These are phyloP conservation scores for Lasius fuliginosus DNA, from an alignment of 2,888 invertebrate species.

Conservation along the genomic window DNA sequence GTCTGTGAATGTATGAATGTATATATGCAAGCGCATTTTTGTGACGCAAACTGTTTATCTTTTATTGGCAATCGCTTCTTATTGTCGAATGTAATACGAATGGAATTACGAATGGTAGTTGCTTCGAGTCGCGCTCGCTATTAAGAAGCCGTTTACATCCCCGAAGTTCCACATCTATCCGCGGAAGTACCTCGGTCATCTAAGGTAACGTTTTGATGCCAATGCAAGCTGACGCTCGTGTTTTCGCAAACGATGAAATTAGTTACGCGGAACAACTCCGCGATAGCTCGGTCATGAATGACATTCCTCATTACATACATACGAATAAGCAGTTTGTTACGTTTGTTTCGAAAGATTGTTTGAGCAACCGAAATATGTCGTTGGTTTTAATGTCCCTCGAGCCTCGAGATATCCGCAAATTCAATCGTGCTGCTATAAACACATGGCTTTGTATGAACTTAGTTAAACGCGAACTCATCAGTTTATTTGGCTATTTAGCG, in stretches of 20 bases:
- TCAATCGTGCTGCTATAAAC: not conserved
- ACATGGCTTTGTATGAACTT: conserved; percentile 22
- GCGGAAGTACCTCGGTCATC: conserved; percentile 6
- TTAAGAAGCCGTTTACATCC: conserved; percentile 25
- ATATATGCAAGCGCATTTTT: not conserved
- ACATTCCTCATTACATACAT: conserved; percentile 38
- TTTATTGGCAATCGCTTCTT: not conserved
- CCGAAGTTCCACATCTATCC: not conserved
- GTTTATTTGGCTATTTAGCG: not conserved
- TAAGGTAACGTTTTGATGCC: conserved; percentile 48
- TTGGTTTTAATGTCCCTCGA: conserved; percentile 23
- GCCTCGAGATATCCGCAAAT: conserved; percentile 13
- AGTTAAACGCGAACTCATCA: not conserved
- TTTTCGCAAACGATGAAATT: conserved; percentile 48
- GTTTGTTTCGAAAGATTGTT: conserved; percentile 39
- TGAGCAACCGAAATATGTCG: conserved; percentile 27
- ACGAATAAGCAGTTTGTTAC: conserved; percentile 29
- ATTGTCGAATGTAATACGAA: not conserved
- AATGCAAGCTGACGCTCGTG: conserved; percentile 52
- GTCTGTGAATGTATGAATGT: not conserved
- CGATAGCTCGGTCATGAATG: conserved; percentile 39
- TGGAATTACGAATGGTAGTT: conserved; percentile 21
- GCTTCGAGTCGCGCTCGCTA: not conserved
- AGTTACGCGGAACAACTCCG: conserved; percentile 35
- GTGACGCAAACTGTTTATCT: not conserved